Conservation (phyloP, 1,140 invertebrate species). For the Calliphora vicina region DNA sequence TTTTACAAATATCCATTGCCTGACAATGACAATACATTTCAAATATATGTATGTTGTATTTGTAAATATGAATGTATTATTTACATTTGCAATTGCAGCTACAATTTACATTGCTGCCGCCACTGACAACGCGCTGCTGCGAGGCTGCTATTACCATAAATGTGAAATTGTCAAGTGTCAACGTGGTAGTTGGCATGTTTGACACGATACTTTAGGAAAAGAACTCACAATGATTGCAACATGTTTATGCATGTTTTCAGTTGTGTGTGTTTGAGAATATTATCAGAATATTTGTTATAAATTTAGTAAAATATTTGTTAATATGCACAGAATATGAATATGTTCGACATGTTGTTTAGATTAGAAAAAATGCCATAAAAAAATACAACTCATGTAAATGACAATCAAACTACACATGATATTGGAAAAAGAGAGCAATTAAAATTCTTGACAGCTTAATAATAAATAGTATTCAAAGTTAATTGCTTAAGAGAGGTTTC, state of each 20-base stretch:
- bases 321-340: not conserved
- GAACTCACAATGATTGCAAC: slow-evolving; percentile 16
- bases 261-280: not conserved
- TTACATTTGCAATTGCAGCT: not conserved
- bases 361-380: not conserved
- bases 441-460: too few relatives aligned
- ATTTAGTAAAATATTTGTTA: too few relatives aligned
- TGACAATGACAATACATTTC: slow-evolving; percentile 24
- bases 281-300: not conserved
- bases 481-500: too few relatives aligned
- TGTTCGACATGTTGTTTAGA: not conserved
- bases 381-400: too few relatives aligned
- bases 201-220: slow-evolving; percentile 27
- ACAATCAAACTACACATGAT: too few relatives aligned
- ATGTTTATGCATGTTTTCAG: not conserved
- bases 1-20: slow-evolving; percentile 19
- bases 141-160: not conserved
- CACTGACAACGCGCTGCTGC: not conserved
- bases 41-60: not conserved
- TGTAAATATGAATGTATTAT: too few relatives aligned
- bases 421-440: too few relatives aligned
- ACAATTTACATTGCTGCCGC: not conserved
- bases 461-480: too few relatives aligned
- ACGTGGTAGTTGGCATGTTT: slow-evolving; percentile 22
- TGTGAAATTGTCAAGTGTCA: slow-evolving; percentile 28